Conservation (phyloP, 1,140 invertebrate species). For the Linepithema humile region DNA sequence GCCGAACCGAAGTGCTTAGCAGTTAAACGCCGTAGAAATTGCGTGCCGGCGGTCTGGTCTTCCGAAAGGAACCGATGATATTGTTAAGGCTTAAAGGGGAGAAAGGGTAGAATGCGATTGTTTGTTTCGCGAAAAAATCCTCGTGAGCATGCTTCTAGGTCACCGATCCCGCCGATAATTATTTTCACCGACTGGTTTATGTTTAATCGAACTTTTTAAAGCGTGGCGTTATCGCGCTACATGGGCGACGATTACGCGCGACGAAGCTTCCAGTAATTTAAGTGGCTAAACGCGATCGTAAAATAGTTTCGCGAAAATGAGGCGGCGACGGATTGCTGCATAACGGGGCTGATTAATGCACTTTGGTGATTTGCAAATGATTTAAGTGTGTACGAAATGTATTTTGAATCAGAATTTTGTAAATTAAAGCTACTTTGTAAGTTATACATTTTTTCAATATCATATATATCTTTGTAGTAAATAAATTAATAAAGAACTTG, state of each 20-base stretch:
- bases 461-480: not conserved
- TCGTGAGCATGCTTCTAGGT: conserved; percentile 1
- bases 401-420: conserved; percentile 8
- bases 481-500: not conserved
- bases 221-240: conserved; percentile 5
- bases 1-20: conserved; percentile 64
- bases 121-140: not conserved
- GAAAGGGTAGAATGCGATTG: not conserved
- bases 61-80: conserved; percentile 9
- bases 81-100: not conserved
- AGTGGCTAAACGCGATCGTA: conserved; percentile 39
- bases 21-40: conserved; percentile 72
- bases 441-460: not conserved
- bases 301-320: conserved; percentile 32
- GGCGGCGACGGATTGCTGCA: not conserved
- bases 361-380: not conserved
- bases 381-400: conserved; percentile 14
- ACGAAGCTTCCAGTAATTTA: conserved; percentile 15
- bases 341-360: conserved; percentile 37
- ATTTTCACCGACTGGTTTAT: conserved; percentile 30
- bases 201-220: conserved; percentile 51
- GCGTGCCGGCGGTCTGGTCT: conserved; percentile 26
- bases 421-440: not conserved
- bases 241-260: conserved; percentile 32
- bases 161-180: conserved; percentile 42